A percentile compares a stretch with the other conserved stretches of the same genome.
These are phyloP conservation scores for Garrulus glandarius DNA, from an alignment of 2,797 vertebrate species.

Conservation along the genomic window DNA sequence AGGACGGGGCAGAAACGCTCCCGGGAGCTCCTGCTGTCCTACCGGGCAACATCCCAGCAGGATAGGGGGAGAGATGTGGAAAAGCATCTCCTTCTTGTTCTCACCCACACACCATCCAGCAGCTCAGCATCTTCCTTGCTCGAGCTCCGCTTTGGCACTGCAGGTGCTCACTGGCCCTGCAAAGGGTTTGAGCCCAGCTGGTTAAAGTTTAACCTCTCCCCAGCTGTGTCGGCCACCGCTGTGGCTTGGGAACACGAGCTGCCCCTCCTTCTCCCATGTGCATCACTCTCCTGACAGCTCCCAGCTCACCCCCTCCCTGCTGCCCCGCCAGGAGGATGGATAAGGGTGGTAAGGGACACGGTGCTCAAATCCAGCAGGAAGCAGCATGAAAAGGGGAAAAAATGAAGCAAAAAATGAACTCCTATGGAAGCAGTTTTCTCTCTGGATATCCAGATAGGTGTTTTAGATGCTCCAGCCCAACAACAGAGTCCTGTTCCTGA, in stretches of 20 bases:
- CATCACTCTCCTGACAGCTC: conserved; percentile 13
- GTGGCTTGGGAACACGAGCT: background rate
- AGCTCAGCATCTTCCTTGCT: background rate
- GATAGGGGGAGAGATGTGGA: background rate
- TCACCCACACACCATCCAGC: background rate
- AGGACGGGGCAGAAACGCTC: background rate
- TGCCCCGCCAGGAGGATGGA: background rate
- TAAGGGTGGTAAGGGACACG: background rate
- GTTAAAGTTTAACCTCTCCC: conserved; percentile 76
- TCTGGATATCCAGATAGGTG: background rate
- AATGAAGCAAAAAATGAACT: background rate
- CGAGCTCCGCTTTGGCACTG: background rate
- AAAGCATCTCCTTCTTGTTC: background rate
- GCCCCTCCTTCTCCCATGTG: background rate
- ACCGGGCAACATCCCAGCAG: background rate
- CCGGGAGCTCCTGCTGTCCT: background rate
- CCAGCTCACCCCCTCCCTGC: background rate
- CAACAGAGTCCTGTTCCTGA: background rate
- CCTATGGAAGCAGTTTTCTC: background rate
- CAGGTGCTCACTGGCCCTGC: fast-evolving
- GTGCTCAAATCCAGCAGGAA: background rate
- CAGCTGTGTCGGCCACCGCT: conserved; percentile 32
- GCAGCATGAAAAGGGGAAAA: background rate
- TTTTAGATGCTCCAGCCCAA: background rate
- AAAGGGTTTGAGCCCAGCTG: background rate